Conservation (phyloP, 2,113 vertebrate species). For the Tachysurus fulvidraco region DNA sequence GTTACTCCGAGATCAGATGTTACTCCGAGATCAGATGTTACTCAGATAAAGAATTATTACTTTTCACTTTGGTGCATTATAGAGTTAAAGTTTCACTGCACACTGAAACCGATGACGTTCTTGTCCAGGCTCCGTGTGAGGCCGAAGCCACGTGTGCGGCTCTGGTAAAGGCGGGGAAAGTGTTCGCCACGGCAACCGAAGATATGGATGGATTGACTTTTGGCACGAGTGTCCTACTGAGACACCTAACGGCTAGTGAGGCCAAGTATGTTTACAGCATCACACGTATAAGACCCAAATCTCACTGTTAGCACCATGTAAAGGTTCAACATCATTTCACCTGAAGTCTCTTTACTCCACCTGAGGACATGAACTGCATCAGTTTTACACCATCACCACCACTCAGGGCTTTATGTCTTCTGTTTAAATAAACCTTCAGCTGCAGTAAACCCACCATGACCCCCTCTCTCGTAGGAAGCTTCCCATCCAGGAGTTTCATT, state of each 20-base stretch:
- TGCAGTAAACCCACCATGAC: neutral
- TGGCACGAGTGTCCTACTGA: constrained; percentile 86
- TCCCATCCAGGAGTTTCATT: constrained; percentile 94
- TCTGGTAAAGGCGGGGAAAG: constrained; percentile 86
- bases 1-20: too few relatives aligned
- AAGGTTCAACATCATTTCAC: too few relatives aligned
- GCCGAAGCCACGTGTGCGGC: constrained; percentile 91
- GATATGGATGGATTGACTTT: constrained; percentile 98
- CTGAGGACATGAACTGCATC: too few relatives aligned
- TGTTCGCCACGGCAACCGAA: constrained; percentile 90
- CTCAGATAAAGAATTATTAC: neutral
- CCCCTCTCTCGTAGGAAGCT: constrained; percentile 78
- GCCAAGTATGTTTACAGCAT: constrained; percentile 74
- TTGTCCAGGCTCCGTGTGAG: constrained; percentile 83
- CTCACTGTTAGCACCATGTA: too few relatives aligned
- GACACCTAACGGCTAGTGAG: constrained; percentile 94
- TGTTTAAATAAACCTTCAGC: too few relatives aligned
- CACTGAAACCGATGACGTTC: neutral
- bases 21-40: too few relatives aligned
- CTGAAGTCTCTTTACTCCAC: too few relatives aligned
- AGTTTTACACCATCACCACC: too few relatives aligned
- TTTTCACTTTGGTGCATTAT: neutral
- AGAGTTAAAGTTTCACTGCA: neutral
- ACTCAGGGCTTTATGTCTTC: too few relatives aligned
- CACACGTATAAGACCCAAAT: too few relatives aligned